Evolutionary conservation across 92 coral and sea anemone species (phyloP), one percentile per base, ranked within the genome.

Genomic region (Parazoanthus darwini): DNA sequence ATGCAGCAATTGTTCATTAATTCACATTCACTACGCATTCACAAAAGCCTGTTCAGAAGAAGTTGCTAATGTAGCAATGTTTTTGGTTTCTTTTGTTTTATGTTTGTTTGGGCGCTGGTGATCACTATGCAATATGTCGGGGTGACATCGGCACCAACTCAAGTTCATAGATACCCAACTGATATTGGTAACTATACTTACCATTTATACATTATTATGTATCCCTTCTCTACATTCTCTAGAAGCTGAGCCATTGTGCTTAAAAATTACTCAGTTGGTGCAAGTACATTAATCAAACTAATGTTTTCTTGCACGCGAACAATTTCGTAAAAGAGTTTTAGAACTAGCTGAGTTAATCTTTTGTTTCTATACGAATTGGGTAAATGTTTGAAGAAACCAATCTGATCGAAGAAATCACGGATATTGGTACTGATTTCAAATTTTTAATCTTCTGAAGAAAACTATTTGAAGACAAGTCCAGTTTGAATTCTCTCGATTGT

Each of bases 121-220:
- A 85, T 95, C 98, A 95, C 98, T 95, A 88, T 91, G 94, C 92
- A 95, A 95, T 95, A 95, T 92, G 98, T 95, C 91, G 98, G 96
- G 95, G 95, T 93, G 96, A 95, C 96, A 95, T 95, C 98, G 98
- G 98, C 91, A 87, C 90, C 78, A 84, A 84, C 82, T 88, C 93
- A 90, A 95, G 98, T 95, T 86, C 98, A 95, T 93, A 95, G 94
- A 86, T 95, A 95, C 78, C 98, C 98, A 76, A 85, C 94, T 39
- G 98, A 95, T 86, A 95, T 95, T 48, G 98, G 98, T 95, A 95
- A 93, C 90, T 93, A 95, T 92, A 48, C 43, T 77, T 35, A 82
- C 80, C 79, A n/a, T 93, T 88, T 83, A 25, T 23, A 48, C 20
- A 74, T 73, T 35, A 48, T 50, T 43, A 65, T 43, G 38, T 68